These are phyloP conservation scores for Antitype chi DNA, from an alignment of 2,888 invertebrate species.

Conservation along the genomic window DNA sequence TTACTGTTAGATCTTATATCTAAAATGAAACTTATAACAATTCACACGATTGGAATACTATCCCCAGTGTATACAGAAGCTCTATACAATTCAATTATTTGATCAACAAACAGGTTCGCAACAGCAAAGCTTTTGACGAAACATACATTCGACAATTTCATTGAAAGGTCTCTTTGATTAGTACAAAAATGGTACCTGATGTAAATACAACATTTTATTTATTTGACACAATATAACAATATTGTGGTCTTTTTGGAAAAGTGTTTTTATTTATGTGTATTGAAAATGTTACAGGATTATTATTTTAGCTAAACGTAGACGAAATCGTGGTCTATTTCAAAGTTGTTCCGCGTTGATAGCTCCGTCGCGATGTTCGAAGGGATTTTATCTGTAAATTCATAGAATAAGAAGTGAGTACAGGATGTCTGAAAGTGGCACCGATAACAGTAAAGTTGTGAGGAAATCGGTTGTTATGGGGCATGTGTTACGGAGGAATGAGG, in stretches of 20 bases:
- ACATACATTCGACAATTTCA: constrained; percentile 4
- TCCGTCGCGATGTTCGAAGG: constrained; percentile 95
- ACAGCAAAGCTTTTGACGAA: constrained; percentile 17
- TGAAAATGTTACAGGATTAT: constrained; percentile 38
- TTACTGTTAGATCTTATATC: constrained; percentile 59
- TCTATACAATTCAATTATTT: constrained; percentile 18
- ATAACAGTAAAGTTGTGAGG: too few relatives aligned
- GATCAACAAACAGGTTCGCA: constrained; percentile 28
- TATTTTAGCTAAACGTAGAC: constrained; percentile 76
- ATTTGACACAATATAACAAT: not conserved
- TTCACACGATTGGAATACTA: constrained; percentile 28
- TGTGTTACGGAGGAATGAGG: too few relatives aligned
- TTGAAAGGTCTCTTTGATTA: constrained; percentile 22
- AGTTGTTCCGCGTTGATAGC: constrained; percentile 92
- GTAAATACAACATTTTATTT: constrained; percentile 21
- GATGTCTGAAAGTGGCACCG: too few relatives aligned
- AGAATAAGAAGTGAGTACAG: too few relatives aligned
- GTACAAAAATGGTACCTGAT: constrained; percentile 4
- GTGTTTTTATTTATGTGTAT: not conserved
- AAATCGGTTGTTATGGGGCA: too few relatives aligned
- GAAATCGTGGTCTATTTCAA: constrained; percentile 85
- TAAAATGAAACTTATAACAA: constrained; percentile 38
- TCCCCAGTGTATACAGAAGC: constrained; percentile 14
- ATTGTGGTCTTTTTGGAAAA: not conserved
- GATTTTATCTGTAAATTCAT: constrained; percentile 93